Evolutionary conservation across 2,797 vertebrate genomes (phyloP), one percentile per base, ranked within the genome.

Genomic region (Rhodeus uyekii): DNA sequence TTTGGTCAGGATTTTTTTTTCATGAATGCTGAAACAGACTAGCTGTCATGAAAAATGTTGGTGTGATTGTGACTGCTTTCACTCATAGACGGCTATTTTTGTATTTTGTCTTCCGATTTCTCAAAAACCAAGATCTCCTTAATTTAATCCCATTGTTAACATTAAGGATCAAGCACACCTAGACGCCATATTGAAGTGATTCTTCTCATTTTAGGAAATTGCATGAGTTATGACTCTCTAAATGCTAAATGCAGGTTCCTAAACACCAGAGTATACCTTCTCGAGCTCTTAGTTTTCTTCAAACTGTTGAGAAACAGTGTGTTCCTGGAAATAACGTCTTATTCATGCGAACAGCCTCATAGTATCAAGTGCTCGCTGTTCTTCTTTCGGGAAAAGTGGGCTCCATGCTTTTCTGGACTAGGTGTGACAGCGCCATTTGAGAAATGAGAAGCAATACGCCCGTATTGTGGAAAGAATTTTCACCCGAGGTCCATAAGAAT

Each of bases 401-500:
- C 53, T 80, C 80, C 29, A 71, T 36, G 44, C 24, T 77, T 65
- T 65, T 9, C 44, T 86, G 81, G 83, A 89, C 77, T 61, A 73
- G 76, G 81, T 74, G 81, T 86, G 83, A 90, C 88, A 86, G 84
- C 14, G 16, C 48, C 58, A 85, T 83, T 80, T 89, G 86, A 93
- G 85, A 90, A 91, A 92, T 86, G 81, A 90, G 85, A 89, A 22
- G 81, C 68, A 86, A 86, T 83, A 91, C 73, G 78, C 84, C 85
- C 36, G 84, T 75, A 53, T 87, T 83, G 83, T 89, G 90, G 90
- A 94, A 92, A 89, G 88, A 91, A 90, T 90, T 83, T 90, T 83
- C 85, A 77, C 63, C 77, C 24, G 36, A 73, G 76, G 77, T 90
- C 89, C 67, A 83, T 85, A 91, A 85, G 86, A 90, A 92, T 91